These are phyloP conservation scores for Propithecus deckenii DNA, from an alignment of 2,797 vertebrate species.

Conservation along the genomic window DNA sequence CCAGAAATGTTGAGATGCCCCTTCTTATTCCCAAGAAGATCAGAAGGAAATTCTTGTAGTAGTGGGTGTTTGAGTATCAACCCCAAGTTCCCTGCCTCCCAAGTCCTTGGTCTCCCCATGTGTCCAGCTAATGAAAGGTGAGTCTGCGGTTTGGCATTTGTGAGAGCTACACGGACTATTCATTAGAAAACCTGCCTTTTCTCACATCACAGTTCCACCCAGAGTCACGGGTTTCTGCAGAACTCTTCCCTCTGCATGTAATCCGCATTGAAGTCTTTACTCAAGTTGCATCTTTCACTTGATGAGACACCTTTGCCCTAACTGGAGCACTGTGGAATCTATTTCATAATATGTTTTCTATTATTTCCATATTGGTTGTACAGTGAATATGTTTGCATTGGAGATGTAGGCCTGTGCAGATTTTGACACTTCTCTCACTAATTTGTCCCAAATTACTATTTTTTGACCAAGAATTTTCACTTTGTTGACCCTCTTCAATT, in stretches of 20 bases:
- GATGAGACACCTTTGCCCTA: not conserved
- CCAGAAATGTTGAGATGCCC: not conserved
- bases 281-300: not conserved
- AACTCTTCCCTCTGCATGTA: not conserved
- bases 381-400: not conserved
- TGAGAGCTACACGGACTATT: not conserved
- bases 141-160: not conserved
- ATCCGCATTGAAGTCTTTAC: not conserved
- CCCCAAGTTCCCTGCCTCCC: not conserved
- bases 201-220: not conserved
- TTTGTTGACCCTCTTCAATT: not conserved
- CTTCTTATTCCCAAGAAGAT: not conserved
- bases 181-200: not conserved
- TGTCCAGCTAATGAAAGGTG: not conserved
- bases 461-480: not conserved
- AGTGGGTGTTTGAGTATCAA: not conserved
- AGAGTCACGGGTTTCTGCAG: not conserved
- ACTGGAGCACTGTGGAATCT: not conserved
- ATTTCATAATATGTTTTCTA: not conserved
- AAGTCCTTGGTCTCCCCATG: not conserved
- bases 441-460: not conserved
- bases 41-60: not conserved
- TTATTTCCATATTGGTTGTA: slow-evolving; percentile 21
- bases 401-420: not conserved
- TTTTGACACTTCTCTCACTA: not conserved